These are phyloP conservation scores for Colistium nudipinnis DNA, from an alignment of 2,113 vertebrate genomes.

Conservation along the genomic window DNA sequence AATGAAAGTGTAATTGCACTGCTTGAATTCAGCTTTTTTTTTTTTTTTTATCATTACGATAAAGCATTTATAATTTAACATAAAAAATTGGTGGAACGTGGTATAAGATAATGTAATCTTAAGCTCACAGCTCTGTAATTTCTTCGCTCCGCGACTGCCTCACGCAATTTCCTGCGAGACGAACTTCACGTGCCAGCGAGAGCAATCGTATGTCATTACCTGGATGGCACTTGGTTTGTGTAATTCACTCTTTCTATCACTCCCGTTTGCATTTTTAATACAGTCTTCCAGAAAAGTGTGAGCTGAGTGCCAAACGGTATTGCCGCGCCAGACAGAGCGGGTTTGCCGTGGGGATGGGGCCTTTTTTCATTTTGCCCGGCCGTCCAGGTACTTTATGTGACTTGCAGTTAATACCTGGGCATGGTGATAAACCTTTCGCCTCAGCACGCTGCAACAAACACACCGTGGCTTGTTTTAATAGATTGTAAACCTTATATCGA, in stretches of 20 bases:
- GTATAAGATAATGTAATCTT: constrained; percentile 36
- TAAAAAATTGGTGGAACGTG: constrained; percentile 4
- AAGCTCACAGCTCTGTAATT: constrained; percentile 39
- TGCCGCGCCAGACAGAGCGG: constrained; percentile 5
- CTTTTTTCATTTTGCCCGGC: constrained; percentile 24
- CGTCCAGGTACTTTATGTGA: constrained; percentile 48
- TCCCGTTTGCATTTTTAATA: constrained; percentile 46
- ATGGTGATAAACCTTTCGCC: constrained; percentile 41
- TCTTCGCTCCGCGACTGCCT: constrained; percentile 13
- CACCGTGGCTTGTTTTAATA: constrained; percentile 33
- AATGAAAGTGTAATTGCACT: constrained; percentile 26
- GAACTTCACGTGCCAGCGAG: constrained; percentile 34
- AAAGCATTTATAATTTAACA: constrained; percentile 35
- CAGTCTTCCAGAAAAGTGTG: constrained; percentile 24
- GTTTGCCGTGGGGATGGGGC: constrained; percentile 40
- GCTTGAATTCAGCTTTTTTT: constrained; percentile 23
- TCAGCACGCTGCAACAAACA: constrained; percentile 32
- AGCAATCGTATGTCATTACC: constrained; percentile 31
- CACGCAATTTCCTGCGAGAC: constrained; percentile 26
- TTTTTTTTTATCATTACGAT: constrained; percentile 23
- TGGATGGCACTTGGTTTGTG: constrained; percentile 35
- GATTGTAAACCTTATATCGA: constrained; percentile 28
- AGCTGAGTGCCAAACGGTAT: constrained; percentile 23
- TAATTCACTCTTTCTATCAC: constrained; percentile 30
- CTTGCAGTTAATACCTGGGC: constrained; percentile 31